Evolutionary conservation across 2,888 invertebrate species (phyloP), one percentile per base, ranked within the genome.

Genomic region (Pollenia amentaria): DNA sequence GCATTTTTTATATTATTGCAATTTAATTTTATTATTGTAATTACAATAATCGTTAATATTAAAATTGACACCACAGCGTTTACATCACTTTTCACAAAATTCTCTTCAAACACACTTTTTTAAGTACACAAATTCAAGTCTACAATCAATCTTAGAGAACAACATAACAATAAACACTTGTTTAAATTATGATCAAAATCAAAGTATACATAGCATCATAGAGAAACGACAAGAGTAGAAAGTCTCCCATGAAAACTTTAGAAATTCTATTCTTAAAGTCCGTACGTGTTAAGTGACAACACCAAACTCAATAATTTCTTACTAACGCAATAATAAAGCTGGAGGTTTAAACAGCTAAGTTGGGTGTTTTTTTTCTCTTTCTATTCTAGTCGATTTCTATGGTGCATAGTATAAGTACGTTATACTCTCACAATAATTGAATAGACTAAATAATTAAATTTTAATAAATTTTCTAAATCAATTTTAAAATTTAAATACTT

Each of bases 401-500:
- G 29, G 11, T 72, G 9, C 10, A 16, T 62, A 3, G 14, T 14
- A 4, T 72, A 38, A 51, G 18, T 46, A 57, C 9, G 51, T 73
- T 55, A 75, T 51, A 72, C 81, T 77, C 80, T 29, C 72, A 51
- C 46, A 44, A n/a, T 44, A 72, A 77, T 80, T 70, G 11, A 53
- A 67, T 69, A 16, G 38, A 84, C 62, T 62, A 29, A n/a, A 72
- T 42, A 48, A 60, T 72, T 84, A 84, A 77, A 67, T 76, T 70
- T 16, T 44, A 84, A 62, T 2, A 72, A 18, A 77, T 64, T 51
- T 60, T 69, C 38, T 62, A 55, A 76, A 67, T 82, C 29, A 51
- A 76, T 42, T 4, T 29, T 29, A 53, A 69, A 84, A 9, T 16
- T 7, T 65, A 29, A 6, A 29, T 29, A 91, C 93, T 92, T 90